These are phyloP conservation scores for Pluvianellus socialis DNA, from an alignment of 2,113 vertebrate species.

Conservation along the genomic window DNA sequence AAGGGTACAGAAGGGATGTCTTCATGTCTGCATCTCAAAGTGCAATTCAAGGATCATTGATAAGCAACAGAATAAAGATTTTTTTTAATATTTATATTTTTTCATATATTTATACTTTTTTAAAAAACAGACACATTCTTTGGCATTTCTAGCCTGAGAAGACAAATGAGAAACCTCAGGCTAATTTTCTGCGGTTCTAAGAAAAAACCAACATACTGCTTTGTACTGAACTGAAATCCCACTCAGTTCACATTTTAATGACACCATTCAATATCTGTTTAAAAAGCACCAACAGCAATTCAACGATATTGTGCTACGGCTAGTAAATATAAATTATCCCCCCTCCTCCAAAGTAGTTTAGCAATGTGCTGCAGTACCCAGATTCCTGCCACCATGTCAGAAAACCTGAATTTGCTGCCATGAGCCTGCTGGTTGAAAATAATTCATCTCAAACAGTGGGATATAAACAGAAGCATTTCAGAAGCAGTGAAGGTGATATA, in stretches of 20 bases:
- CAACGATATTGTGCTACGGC: not conserved
- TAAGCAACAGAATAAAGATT: not conserved
- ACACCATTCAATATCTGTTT: not conserved
- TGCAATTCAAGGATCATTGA: not conserved
- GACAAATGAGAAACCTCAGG: not conserved
- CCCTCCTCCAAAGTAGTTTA: not conserved
- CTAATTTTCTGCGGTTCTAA: not conserved
- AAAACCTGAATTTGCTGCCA: not conserved
- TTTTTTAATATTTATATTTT: not conserved
- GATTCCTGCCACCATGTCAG: not conserved
- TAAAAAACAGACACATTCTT: not conserved
- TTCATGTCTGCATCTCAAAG: not conserved
- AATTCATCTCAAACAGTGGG: not conserved
- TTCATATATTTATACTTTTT: not conserved
- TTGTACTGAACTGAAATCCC: not conserved
- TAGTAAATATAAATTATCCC: not conserved
- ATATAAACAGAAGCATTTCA: slow-evolving; percentile 34
- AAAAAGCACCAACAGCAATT: not conserved
- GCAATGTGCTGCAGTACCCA: not conserved
- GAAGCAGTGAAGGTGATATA: not conserved
- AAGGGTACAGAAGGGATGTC: not conserved
- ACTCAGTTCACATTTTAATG: not conserved
- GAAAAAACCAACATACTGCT: not conserved
- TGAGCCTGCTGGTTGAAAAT: slow-evolving; percentile 15
- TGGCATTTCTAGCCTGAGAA: not conserved